Evolutionary conservation across 1,140 invertebrate genomes (phyloP), one percentile per base, ranked within the genome.

Genomic region (Diorhabda sublineata): DNA sequence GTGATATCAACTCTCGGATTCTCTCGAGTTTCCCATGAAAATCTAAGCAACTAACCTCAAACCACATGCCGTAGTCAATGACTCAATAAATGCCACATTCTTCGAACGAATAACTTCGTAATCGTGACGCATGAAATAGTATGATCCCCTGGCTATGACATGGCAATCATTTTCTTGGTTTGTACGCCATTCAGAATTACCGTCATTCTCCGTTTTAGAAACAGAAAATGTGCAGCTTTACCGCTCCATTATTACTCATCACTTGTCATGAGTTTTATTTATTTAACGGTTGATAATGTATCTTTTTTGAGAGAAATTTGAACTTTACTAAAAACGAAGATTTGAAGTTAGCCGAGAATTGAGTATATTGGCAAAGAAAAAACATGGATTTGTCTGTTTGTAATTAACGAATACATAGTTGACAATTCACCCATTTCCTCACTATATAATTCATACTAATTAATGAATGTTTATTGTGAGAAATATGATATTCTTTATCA

Each of bases 91-190:
- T 52, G 47, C n/a, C 47, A 52, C 47, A 52, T 8, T 52, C 47
- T n/a, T 52, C n/a, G 47, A 26, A 26, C 26, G 26, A 52, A 52
- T 52, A 52, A 52, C 47, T 52, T 52, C 47, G 47, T 8, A 52
- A n/a, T n/a, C 6, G 47, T n/a, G 47, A 52, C 47, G 47, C 47
- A 52, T 52, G 47, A 52, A 52, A 52, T 52, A n/a, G 47, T n/a
- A n/a, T 52, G n/a, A 52, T 52, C 47, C 47, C 47, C 47, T 6
- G 47, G 47, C 47, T 52, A n/a, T 52, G 47, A 52, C 47, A 8
- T 52, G 47, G 47, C 47, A 52, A 52, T 52, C 47, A 52, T 52
- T 52, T 52, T 52, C 47, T 52, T 52, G 47, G 47, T 52, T 52
- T 52, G 47, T 52, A 52, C 47, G 47, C n/a, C 47, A 52, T 52